Percentiles rank a stretch among this genome's conserved stretches.
phyloP scores from a whole-genome alignment of 2,888 invertebrate species.

The Sarcophaga carnaria region DNA sequence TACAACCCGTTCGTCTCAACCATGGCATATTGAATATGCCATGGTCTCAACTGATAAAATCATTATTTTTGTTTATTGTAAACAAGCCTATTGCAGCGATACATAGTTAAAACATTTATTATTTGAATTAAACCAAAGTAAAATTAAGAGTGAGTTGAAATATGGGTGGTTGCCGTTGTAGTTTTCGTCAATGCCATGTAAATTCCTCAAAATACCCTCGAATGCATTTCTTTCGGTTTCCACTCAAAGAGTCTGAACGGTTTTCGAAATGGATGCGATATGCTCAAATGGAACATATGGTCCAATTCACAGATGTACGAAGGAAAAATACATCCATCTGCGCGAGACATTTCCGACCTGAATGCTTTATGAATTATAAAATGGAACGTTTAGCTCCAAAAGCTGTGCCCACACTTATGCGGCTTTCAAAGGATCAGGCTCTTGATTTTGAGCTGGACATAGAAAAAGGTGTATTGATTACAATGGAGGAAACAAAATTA shows the following conservation, averaged over 20 bases:
- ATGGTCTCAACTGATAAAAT: no score
- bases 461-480: conserved; percentile 71
- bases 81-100: no score
- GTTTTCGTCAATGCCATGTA: conserved; percentile 82
- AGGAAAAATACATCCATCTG: conserved; percentile 83
- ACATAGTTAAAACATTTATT: no score
- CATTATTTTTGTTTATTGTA: no score
- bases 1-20: no score
- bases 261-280: conserved; percentile 74
- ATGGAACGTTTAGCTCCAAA: conserved; percentile 81
- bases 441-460: conserved; percentile 75
- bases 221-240: conserved; percentile 83
- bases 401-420: conserved; percentile 82
- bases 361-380: conserved; percentile 82
- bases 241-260: conserved; percentile 77
- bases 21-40: no score
- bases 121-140: neutral
- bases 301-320: conserved; percentile 79
- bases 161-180: conserved; percentile 84
- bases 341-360: conserved; percentile 83
- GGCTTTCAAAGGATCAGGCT: conserved; percentile 73
- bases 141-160: neutral
- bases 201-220: conserved; percentile 79
- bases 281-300: conserved; percentile 71
- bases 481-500: conserved; percentile 68